phyloP scores from a whole-genome alignment of 2,888 invertebrate species.

The Nematopogon swammerdamellus region DNA sequence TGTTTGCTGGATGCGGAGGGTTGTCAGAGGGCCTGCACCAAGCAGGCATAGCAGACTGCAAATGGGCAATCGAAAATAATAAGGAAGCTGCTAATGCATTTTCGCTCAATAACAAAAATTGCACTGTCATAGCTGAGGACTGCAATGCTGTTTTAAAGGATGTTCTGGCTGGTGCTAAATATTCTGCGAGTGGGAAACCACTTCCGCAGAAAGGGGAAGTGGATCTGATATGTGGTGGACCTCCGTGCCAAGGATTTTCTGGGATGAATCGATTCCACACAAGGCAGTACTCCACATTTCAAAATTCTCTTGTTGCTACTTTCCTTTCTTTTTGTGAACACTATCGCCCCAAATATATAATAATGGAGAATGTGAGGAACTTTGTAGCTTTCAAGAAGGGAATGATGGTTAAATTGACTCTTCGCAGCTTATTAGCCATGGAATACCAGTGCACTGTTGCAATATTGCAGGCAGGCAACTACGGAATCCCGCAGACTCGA shows the following conservation, averaged over 20 bases:
- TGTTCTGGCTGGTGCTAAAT: conserved; percentile 7
- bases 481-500: conserved; percentile 51
- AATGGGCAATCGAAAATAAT: conserved; percentile 52
- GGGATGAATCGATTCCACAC: conserved; percentile 52
- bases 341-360: conserved; percentile 47
- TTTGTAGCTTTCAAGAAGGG: conserved; percentile 47
- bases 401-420: conserved; percentile 43
- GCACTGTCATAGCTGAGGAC: conserved; percentile 45
- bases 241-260: conserved; percentile 57
- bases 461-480: conserved; percentile 51
- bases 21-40: conserved; percentile 30
- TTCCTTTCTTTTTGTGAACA: conserved; percentile 53
- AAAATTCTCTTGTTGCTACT: conserved; percentile 50
- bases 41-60: conserved; percentile 32
- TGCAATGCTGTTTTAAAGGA: conserved; percentile 27
- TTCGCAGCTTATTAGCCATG: conserved; percentile 43
- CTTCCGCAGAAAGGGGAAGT: conserved; percentile 50
- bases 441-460: conserved; percentile 55
- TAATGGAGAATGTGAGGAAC: conserved; percentile 54
- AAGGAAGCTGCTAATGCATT: conserved; percentile 29
- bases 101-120: conserved; percentile 38
- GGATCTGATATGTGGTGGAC: conserved; percentile 51
- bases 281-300: conserved; percentile 42
- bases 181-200: conserved; percentile 13
- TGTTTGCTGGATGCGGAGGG: conserved; percentile 55